A percentile compares a stretch with the other conserved stretches of the same genome.
phyloP scores from a whole-genome alignment of 2,888 invertebrate genomes.

The Elysia crispata region DNA sequence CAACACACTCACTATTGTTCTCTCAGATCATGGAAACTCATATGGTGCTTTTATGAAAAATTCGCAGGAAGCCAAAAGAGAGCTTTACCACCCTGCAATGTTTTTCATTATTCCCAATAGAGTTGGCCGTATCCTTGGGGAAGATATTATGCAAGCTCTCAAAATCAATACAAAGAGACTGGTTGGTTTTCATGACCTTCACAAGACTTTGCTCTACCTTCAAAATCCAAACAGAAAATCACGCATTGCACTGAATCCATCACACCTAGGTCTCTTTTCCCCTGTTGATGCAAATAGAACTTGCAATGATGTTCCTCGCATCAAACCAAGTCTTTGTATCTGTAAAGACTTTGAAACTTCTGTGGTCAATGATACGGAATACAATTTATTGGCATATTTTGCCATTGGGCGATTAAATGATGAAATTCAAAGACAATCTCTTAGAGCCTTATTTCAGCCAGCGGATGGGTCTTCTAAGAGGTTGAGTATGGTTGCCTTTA shows the following conservation, averaged over 20 bases:
- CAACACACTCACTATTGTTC: slow-evolving; percentile 64
- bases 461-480: no score
- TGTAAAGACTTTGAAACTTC: slow-evolving; percentile 61
- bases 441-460: slow-evolving; percentile 7
- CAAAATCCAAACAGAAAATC: slow-evolving; percentile 3
- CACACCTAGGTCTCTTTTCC: slow-evolving; percentile 56
- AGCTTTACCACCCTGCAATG: slow-evolving; percentile 66
- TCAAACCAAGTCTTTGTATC: slow-evolving; percentile 67
- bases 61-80: slow-evolving; percentile 60
- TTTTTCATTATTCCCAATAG: slow-evolving; percentile 61
- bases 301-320: slow-evolving; percentile 61
- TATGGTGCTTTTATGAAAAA: slow-evolving; percentile 63
- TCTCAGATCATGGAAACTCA: slow-evolving; percentile 70
- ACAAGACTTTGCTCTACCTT: slow-evolving; percentile 58
- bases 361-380: slow-evolving; percentile 49
- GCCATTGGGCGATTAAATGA: slow-evolving; percentile 65
- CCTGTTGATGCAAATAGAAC: slow-evolving; percentile 55
- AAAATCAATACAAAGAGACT: slow-evolving; percentile 60
- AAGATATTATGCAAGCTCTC: slow-evolving; percentile 52
- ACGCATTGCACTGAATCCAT: slow-evolving; percentile 46
- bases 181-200: slow-evolving; percentile 64
- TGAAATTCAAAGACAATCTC: slow-evolving; percentile 59
- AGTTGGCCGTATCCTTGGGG: slow-evolving; percentile 55
- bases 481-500: slow-evolving; percentile 51
- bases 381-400: slow-evolving; percentile 60